Evolutionary conservation across 2,113 vertebrate genomes (phyloP).

Genomic region (Tenebrosternarchus preto): DNA sequence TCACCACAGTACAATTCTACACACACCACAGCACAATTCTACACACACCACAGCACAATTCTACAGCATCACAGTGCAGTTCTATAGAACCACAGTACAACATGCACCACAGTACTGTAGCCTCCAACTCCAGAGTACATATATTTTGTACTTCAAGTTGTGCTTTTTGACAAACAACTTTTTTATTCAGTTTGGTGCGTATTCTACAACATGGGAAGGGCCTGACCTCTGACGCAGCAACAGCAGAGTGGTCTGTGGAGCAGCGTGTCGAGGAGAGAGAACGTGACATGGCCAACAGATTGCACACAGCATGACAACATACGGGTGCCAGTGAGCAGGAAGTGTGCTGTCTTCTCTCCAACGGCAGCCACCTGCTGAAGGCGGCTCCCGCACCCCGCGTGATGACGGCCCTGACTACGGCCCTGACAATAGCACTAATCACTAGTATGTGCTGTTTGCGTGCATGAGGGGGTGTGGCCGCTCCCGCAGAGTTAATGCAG

Average conservation of each 20-base stretch:
- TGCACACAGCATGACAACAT: conserved; percentile 66
- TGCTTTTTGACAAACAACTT: no score
- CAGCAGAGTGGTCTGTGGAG: conserved; percentile 40
- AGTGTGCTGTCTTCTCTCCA: conserved; percentile 60
- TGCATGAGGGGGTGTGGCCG: conserved; percentile 21
- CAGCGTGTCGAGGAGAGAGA: conserved; percentile 35
- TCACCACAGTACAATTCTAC: no score
- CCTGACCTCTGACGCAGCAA: conserved; percentile 16
- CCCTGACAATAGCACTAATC: conserved; percentile 56
- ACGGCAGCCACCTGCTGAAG: conserved; percentile 71
- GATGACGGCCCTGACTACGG: conserved; percentile 61
- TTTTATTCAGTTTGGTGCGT: no score
- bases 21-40: no score
- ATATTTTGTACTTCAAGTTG: no score
- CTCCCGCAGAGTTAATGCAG: background rate
- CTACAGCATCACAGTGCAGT: no score
- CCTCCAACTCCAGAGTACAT: no score
- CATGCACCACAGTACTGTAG: no score
- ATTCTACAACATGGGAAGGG: background rate
- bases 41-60: no score
- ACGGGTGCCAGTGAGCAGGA: conserved; percentile 70
- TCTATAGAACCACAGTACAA: no score
- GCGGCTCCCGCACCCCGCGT: conserved; percentile 70
- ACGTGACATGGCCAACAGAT: conserved; percentile 59
- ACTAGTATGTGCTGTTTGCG: conserved; percentile 65